These are phyloP conservation scores for Zygaena filipendulae DNA, from an alignment of 2,888 invertebrate genomes.

Conservation along the genomic window DNA sequence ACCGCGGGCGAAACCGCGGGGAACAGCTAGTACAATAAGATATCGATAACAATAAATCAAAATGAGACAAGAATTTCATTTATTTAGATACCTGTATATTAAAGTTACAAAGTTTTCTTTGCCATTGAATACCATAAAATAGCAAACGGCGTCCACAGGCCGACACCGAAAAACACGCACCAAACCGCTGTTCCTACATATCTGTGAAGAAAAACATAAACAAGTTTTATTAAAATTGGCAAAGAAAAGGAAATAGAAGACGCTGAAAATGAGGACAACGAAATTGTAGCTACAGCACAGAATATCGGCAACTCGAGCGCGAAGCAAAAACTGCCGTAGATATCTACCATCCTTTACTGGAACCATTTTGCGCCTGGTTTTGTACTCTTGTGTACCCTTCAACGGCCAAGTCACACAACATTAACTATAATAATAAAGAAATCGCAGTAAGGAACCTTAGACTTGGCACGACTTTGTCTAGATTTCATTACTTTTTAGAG, in stretches of 20 bases:
- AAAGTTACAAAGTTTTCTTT: slow-evolving; percentile 34
- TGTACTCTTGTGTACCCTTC: too few species aligned
- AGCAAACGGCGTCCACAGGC: slow-evolving; percentile 40
- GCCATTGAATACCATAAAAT: slow-evolving; percentile 54
- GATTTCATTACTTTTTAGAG: too few species aligned
- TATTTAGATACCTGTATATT: neutral
- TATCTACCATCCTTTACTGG: too few species aligned
- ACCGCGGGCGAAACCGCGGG: neutral
- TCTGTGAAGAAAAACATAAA: slow-evolving; percentile 24
- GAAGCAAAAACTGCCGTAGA: too few species aligned
- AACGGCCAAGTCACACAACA: too few species aligned
- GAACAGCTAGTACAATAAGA: neutral
- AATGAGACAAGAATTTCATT: neutral
- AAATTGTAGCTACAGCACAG: too few species aligned
- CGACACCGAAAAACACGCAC: slow-evolving; percentile 35
- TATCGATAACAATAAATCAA: neutral
- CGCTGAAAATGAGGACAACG: too few species aligned
- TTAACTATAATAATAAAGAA: too few species aligned
- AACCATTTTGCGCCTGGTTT: neutral
- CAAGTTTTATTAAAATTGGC: neutral
- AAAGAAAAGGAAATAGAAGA: too few species aligned
- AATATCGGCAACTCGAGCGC: too few species aligned
- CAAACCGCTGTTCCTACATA: slow-evolving; percentile 33
- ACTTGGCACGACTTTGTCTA: too few species aligned
- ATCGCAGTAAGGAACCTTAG: too few species aligned